Base-by-base conservation (phyloP, 2,797 vertebrate genomes). In the Typhlichthys subterraneus region DNA sequence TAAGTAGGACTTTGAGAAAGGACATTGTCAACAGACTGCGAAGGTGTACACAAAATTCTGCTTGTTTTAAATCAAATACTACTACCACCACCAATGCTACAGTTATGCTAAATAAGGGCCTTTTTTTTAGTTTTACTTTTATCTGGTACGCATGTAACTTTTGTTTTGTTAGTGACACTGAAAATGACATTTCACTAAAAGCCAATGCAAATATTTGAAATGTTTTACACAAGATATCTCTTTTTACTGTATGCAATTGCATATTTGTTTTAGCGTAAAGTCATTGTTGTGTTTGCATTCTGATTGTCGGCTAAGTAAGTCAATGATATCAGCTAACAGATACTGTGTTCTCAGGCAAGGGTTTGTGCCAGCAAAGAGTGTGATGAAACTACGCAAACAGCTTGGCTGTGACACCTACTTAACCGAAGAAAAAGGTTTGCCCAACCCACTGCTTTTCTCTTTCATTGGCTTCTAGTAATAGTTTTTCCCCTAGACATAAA, bases 341-440 rank as follows among this genome's bases (percentile, higher is more conserved):
- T 50, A 0, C 38, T 73, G n/a, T 70, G 1, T 72, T 65, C 48
- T 29, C 84, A 95, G 94, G 75, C 86, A 89, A 57, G 93, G 94
- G 1, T 94, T 94, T 59, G 94, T 95, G 17, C 89, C 91, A 61
- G 92, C 93, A n/a, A 84, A 91, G 42, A 91, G 83, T 56, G 91
- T 95, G 68, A 94, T 92, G 92, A 90, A 90, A 54, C 89, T 95
- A 65, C 91, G 94, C 11, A 90, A 88, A 77, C 78, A 92, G 53
- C 91, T 95, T n/a, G 93, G 92, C 60, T 94, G 92, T 12, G 88
- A 91, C 69, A 92, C 92, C 4, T 94, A 93, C 63, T 76, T 79
- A 57, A 93, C 87, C 1, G 93, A 94, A 8, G 94, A 94, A 75
- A 95, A 94, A 89, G 94, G 94, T 94, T 75, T 12, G 13, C 45